These are phyloP conservation scores for Lerema accius DNA, from an alignment of 1,140 invertebrate species.

Conservation along the genomic window DNA sequence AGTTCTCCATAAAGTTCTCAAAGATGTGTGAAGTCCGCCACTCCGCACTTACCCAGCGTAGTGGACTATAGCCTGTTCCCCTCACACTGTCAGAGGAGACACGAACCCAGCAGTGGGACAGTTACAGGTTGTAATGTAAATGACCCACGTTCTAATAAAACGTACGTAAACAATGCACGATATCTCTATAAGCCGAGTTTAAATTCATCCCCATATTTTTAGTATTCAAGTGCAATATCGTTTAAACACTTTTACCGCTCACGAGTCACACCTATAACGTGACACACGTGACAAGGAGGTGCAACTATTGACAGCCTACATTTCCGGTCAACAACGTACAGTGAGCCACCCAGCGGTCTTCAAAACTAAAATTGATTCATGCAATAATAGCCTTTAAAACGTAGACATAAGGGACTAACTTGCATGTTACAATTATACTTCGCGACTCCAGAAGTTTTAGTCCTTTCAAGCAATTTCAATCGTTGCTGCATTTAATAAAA, in stretches of 20 bases:
- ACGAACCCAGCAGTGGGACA: too few species aligned
- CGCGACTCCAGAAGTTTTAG: not conserved
- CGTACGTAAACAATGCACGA: too few species aligned
- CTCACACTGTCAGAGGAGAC: too few species aligned
- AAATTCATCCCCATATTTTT: too few species aligned
- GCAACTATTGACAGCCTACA: constrained; percentile 9
- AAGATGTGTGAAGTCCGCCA: too few species aligned
- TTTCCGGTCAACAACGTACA: constrained; percentile 24
- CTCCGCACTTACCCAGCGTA: too few species aligned
- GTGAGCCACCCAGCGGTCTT: not conserved
- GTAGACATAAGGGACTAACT: not conserved
- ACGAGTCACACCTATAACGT: constrained; percentile 26
- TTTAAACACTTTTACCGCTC: not conserved
- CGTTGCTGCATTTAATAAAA: not conserved
- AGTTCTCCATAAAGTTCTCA: too few species aligned
- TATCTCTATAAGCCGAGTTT: too few species aligned
- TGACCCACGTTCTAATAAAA: too few species aligned
- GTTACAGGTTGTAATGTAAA: too few species aligned
- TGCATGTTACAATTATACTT: not conserved
- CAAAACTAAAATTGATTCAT: not conserved
- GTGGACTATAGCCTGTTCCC: too few species aligned
- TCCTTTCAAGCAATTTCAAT: not conserved
- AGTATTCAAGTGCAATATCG: too few species aligned
- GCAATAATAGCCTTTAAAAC: not conserved
- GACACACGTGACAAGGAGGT: constrained; percentile 26